These are phyloP conservation scores for Anastrepha obliqua DNA, from an alignment of 1,140 invertebrate genomes.

Conservation along the genomic window DNA sequence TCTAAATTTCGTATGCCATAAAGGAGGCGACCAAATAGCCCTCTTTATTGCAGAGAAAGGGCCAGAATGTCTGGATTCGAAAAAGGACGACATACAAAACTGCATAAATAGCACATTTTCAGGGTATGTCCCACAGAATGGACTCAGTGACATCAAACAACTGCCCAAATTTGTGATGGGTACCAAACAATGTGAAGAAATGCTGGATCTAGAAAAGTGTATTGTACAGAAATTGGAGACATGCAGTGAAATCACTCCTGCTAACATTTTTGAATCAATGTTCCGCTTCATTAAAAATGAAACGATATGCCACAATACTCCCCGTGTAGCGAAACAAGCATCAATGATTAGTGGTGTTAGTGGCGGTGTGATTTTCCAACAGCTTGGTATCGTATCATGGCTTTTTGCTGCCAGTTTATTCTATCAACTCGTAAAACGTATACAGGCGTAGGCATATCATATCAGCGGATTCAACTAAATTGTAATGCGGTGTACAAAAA, in stretches of 20 bases:
- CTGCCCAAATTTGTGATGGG: conserved; percentile 68
- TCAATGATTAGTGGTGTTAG: neutral
- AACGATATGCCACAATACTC: conserved; percentile 63
- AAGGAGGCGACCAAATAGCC: conserved; percentile 88
- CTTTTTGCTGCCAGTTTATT: neutral
- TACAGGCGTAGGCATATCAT: neutral
- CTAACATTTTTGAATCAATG: conserved; percentile 86
- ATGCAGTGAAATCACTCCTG: conserved; percentile 84
- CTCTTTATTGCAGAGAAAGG: conserved; percentile 87
- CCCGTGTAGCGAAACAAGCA: conserved; percentile 8
- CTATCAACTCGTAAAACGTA: neutral
- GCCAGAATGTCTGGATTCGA: conserved; percentile 81
- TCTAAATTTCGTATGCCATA: conserved; percentile 83
- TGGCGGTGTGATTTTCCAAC: neutral
- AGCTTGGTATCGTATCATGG: neutral
- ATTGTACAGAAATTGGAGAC: conserved; percentile 80
- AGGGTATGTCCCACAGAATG: conserved; percentile 73
- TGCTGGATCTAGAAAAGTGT: conserved; percentile 79
- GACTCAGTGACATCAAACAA: conserved; percentile 62
- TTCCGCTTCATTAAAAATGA: conserved; percentile 79
- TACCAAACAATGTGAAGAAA: conserved; percentile 74
- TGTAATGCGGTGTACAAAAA: conserved; percentile 9
- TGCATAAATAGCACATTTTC: conserved; percentile 81
- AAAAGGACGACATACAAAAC: conserved; percentile 78
- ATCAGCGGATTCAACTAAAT: neutral